Base-by-base conservation (phyloP, 2,797 vertebrate genomes). In the Sebastiscus albofasciatus region DNA sequence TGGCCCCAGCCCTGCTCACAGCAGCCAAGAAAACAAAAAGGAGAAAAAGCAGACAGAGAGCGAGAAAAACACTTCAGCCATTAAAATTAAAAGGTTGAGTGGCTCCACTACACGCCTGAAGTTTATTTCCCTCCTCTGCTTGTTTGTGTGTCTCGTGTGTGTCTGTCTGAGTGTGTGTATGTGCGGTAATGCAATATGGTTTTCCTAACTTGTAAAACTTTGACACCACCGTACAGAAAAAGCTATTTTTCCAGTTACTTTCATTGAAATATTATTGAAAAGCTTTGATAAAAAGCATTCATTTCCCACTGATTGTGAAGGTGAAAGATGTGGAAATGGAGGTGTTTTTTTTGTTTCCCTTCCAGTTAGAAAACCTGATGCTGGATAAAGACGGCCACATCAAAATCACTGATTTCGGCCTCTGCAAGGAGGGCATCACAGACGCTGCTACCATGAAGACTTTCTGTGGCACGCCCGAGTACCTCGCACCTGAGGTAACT, bases 391-490 rank as follows among this genome's bases (percentile, higher is more conserved):
- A 99, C 42, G 98, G 98, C 60, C 98, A 99, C 89, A 97, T 99
- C 94, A 99, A 99, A 95, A 99, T 99, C 91, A 99, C 98, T 64
- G 98, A 99, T 91, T 99, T 99, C 83, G 98, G 98, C 88, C 97
- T 99, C 87, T 99, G 98, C 95, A 99, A 99, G 93, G 98, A 99
- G 95, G 98, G 97, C 82, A 99, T 99, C 95, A 99, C 98, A 78
- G 98, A 99, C 29, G 97, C 98, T 92, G 98, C 98, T 86, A 99
- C 98, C 77, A 99, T 99, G 98, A 99, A 99, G 95, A 99, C 98
- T 20, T 99, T 99, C 95, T 99, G 98, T 91, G 98, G 98, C 36
- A 99, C 98, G 42, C 98, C 98, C 27, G 98, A 99, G 84, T 99
- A 99, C 89, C 96, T 99, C 70, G 98, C 98, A 39, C 98, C 98